Conservation (phyloP, 2,888 invertebrate genomes). For the Drosophila kuntzei region DNA sequence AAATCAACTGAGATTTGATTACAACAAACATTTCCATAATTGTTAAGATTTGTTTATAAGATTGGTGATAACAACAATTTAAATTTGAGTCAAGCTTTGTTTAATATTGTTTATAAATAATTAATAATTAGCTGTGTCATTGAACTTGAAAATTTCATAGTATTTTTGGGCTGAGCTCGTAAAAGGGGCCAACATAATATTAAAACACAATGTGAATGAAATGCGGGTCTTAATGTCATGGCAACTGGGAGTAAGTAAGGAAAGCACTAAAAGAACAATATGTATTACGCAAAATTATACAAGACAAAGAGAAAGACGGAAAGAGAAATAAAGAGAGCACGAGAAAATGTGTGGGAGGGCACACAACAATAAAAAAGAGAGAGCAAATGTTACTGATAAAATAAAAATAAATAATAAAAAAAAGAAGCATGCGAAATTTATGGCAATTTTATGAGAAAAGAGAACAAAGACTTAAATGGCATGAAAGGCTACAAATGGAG, state of each 20-base stretch:
- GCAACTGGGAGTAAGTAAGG: constrained; percentile 19
- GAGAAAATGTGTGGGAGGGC: constrained; percentile 2
- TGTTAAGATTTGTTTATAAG: constrained; percentile 7
- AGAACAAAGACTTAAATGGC: constrained; percentile 29
- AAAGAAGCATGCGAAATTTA: constrained; percentile 37
- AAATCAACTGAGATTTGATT: neutral
- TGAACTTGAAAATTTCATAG: neutral
- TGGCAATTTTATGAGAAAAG: constrained; percentile 31
- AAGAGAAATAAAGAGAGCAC: constrained; percentile 7
- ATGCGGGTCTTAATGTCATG: constrained; percentile 43
- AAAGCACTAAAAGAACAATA: constrained; percentile 31
- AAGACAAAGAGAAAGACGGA: constrained; percentile 23
- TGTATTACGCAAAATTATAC: constrained; percentile 42
- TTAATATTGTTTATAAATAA: neutral
- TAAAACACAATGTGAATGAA: neutral
- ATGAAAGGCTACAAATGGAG: constrained; percentile 9
- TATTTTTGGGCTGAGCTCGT: neutral
- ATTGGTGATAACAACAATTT: constrained; percentile 13
- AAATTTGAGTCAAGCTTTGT: neutral
- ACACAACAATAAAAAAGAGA: constrained; percentile 10
- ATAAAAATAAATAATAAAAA: constrained; percentile 27
- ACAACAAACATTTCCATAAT: neutral
- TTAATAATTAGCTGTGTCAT: constrained; percentile 6
- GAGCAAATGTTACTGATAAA: constrained; percentile 38
- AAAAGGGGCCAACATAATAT: constrained; percentile 1